Evolutionary conservation across 2,113 vertebrate genomes (phyloP).

Genomic region (Laticauda colubrina): DNA sequence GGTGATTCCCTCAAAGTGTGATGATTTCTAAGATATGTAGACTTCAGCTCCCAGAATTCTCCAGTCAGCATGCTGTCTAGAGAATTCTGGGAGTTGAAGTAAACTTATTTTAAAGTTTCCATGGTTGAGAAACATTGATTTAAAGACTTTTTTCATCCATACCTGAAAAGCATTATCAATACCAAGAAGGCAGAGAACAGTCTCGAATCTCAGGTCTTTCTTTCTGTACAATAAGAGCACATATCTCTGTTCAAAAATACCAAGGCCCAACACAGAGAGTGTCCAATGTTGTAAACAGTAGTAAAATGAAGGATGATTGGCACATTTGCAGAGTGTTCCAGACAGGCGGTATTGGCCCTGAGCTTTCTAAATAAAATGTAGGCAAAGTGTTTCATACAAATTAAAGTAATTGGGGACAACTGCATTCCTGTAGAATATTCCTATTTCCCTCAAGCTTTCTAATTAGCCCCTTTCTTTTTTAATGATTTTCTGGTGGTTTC

Average conservation of each 20-base stretch:
- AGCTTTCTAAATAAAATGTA: not conserved
- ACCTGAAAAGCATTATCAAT: not conserved
- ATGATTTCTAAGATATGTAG: not conserved
- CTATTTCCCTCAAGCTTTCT: not conserved
- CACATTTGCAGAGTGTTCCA: not conserved
- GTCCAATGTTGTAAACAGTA: not conserved
- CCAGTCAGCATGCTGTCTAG: not conserved
- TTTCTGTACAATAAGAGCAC: not conserved
- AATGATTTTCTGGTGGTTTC: constrained; percentile 34
- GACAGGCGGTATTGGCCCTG: not conserved
- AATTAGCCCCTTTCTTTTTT: not conserved
- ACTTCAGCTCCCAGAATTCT: not conserved
- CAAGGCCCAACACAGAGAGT: not conserved
- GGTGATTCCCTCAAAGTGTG: not conserved
- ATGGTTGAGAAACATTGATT: not conserved
- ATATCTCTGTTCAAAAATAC: not conserved
- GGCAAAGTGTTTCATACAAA: not conserved
- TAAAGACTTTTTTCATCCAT: not conserved
- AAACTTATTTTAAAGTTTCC: not conserved
- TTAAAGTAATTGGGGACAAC: not conserved
- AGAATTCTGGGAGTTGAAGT: not conserved
- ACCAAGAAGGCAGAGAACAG: not conserved
- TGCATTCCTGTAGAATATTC: not conserved
- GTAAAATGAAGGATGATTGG: not conserved
- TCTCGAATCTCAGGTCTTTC: not conserved